Percentiles rank a stretch among this genome's conserved stretches.
phyloP scores from a whole-genome alignment of 1,140 invertebrate genomes.

The Heterodera schachtii region DNA sequence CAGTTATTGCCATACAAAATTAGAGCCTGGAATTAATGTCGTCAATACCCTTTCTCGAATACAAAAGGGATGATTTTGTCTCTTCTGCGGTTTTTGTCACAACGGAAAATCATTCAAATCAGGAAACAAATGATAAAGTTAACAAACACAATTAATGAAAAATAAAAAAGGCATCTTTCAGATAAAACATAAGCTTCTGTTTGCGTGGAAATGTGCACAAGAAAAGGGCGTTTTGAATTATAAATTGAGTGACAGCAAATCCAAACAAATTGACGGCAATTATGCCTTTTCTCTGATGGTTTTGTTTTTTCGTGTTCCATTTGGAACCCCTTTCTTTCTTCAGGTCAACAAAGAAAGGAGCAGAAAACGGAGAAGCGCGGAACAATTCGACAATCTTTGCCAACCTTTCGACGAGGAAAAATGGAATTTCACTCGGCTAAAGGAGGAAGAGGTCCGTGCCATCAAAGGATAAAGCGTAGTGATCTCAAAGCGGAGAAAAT shows the following conservation, averaged over 20 bases:
- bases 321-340: conserved; percentile 26
- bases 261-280: conserved; percentile 60
- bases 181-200: conserved; percentile 56
- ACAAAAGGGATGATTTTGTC: conserved; percentile 48
- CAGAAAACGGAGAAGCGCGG: conserved; percentile 59
- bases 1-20: no score
- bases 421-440: conserved; percentile 62
- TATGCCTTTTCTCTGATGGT: conserved; percentile 63
- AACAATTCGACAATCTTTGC: conserved; percentile 55
- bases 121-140: background rate
- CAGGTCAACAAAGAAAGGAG: conserved; percentile 63
- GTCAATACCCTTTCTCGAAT: conserved; percentile 45
- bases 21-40: no score
- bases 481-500: background rate
- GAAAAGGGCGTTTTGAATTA: conserved; percentile 60
- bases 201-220: conserved; percentile 54
- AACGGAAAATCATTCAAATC: conserved; percentile 29
- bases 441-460: conserved; percentile 45
- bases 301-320: conserved; percentile 8
- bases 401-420: conserved; percentile 59
- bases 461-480: conserved; percentile 34
- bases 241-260: conserved; percentile 58
- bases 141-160: background rate
- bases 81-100: conserved; percentile 40
- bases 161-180: conserved; percentile 37